Conservation (phyloP, 1,140 invertebrate genomes). For the Halyomorpha halys region DNA sequence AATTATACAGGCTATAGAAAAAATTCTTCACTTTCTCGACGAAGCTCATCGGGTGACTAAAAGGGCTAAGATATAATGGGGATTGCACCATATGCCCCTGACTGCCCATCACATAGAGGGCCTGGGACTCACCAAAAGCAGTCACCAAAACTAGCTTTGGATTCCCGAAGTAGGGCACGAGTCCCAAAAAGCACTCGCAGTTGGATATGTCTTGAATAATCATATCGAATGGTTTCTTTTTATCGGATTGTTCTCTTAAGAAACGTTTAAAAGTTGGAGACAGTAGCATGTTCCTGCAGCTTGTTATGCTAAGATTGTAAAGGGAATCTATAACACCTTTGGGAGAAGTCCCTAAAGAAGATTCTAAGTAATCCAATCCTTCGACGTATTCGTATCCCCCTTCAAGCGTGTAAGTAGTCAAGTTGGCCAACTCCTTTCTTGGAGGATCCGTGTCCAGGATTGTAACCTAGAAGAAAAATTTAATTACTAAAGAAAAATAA, state of each 20-base stretch:
- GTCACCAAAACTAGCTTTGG: slow-evolving; percentile 37
- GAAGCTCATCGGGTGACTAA: slow-evolving; percentile 44
- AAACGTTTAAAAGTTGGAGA: background rate
- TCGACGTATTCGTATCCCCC: too few relatives aligned
- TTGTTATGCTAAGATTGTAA: background rate
- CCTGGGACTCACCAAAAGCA: slow-evolving; percentile 26
- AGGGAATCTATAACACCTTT: background rate
- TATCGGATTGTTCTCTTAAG: background rate
- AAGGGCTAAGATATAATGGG: slow-evolving; percentile 41
- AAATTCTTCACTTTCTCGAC: slow-evolving; percentile 44
- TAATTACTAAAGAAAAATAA: too few relatives aligned
- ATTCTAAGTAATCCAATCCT: background rate
- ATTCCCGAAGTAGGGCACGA: slow-evolving; percentile 36
- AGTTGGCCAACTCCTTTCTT: too few relatives aligned
- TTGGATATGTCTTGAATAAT: background rate
- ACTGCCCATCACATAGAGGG: slow-evolving; percentile 19
- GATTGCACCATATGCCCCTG: slow-evolving; percentile 38
- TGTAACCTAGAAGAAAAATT: too few relatives aligned
- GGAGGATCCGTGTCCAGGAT: too few relatives aligned
- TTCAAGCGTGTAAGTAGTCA: too few relatives aligned
- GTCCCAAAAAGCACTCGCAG: slow-evolving; percentile 25
- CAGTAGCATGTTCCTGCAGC: background rate
- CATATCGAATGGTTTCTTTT: background rate
- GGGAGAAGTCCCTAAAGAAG: background rate
- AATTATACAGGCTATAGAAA: background rate